These are phyloP conservation scores for Calephelis perditalis DNA, from an alignment of 2,888 invertebrate species.

Conservation along the genomic window DNA sequence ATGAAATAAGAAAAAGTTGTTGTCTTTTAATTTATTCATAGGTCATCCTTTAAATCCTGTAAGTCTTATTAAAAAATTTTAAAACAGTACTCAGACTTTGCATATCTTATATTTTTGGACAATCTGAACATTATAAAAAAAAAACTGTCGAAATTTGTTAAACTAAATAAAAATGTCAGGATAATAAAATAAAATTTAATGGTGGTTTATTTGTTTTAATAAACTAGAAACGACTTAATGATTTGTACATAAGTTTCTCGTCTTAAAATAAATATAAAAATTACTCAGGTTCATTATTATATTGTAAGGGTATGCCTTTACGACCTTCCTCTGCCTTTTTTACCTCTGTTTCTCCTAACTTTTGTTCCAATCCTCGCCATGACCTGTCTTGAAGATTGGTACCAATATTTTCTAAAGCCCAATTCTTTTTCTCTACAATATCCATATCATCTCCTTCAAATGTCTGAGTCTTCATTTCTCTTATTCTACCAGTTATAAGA, in stretches of 20 bases:
- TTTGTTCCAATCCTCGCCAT: constrained; percentile 93
- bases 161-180: too few species aligned
- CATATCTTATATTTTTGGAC: too few species aligned
- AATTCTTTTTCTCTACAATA: constrained; percentile 66
- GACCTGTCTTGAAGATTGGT: constrained; percentile 82
- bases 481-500: constrained; percentile 84
- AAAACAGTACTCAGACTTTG: too few species aligned
- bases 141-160: too few species aligned
- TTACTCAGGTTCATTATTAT: constrained; percentile 77
- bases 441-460: constrained; percentile 49
- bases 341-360: constrained; percentile 85
- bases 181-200: too few species aligned
- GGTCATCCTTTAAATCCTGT: too few species aligned
- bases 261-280: constrained; percentile 26
- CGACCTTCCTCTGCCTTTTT: constrained; percentile 83
- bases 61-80: too few species aligned
- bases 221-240: not conserved
- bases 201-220: too few species aligned
- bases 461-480: constrained; percentile 62
- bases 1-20: too few species aligned
- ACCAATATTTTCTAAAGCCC: constrained; percentile 77
- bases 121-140: too few species aligned
- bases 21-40: too few species aligned
- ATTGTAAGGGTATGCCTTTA: constrained; percentile 85
- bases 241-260: constrained; percentile 24